phyloP scores from a whole-genome alignment of 1,140 invertebrate genomes.

The Zaprionus ghesquierei region DNA sequence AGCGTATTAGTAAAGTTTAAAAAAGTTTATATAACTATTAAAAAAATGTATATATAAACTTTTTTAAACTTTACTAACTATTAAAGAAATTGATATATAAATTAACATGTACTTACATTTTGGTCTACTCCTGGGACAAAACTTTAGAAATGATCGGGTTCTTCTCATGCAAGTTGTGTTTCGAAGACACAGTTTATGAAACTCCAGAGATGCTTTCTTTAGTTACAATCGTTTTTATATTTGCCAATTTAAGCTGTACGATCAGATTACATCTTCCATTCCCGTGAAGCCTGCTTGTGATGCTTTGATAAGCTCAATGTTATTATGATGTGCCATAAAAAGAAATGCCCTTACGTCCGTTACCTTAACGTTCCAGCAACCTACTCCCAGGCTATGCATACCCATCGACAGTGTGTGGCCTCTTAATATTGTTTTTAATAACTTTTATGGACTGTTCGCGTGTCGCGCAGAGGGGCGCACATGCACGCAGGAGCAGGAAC shows the following conservation, averaged over 20 bases:
- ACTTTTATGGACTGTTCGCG: slow-evolving; percentile 61
- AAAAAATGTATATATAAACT: background rate
- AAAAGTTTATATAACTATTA: too few relatives aligned
- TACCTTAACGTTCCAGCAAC: slow-evolving; percentile 5
- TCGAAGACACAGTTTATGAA: too few relatives aligned
- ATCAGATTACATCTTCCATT: slow-evolving; percentile 4
- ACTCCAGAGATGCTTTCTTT: too few relatives aligned
- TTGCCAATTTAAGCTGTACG: too few relatives aligned
- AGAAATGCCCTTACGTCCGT: slow-evolving; percentile 16
- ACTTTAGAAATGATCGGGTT: too few relatives aligned
- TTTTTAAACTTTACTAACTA: too few relatives aligned
- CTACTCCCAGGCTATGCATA: background rate
- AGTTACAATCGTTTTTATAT: too few relatives aligned
- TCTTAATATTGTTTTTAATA: slow-evolving; percentile 56
- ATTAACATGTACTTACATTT: too few relatives aligned
- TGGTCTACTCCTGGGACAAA: too few relatives aligned
- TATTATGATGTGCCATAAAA: slow-evolving; percentile 26
- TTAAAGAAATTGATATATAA: too few relatives aligned
- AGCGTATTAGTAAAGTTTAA: background rate
- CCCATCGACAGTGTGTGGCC: slow-evolving; percentile 10
- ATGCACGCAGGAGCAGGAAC: background rate
- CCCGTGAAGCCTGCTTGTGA: background rate
- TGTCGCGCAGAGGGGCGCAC: slow-evolving; percentile 32
- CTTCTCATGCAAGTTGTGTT: too few relatives aligned
- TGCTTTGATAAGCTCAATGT: slow-evolving; percentile 29